phyloP scores from a whole-genome alignment of 2,888 invertebrate species.

The Bruchidius siliquastri region DNA sequence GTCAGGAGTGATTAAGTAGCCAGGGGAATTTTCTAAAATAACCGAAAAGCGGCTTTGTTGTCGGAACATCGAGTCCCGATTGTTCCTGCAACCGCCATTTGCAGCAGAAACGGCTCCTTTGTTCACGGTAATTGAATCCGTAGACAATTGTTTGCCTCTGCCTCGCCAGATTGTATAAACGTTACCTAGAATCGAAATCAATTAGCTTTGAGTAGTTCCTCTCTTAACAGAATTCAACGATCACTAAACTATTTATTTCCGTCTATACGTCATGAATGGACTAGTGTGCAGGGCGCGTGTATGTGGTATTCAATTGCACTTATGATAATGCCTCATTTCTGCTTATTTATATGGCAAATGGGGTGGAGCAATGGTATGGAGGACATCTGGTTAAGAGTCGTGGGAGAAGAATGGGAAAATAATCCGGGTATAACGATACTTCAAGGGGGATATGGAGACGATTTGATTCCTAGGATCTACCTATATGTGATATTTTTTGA shows the following conservation, averaged over 20 bases:
- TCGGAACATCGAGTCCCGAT: slow-evolving; percentile 34
- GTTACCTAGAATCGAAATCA: slow-evolving; percentile 42
- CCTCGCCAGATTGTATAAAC: slow-evolving; percentile 42
- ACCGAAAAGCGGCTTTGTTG: slow-evolving; percentile 27
- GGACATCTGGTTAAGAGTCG: background rate
- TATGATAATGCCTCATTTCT: background rate
- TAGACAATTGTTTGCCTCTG: slow-evolving; percentile 41
- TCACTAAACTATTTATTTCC: slow-evolving; percentile 17
- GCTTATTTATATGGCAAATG: background rate
- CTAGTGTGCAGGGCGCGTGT: background rate
- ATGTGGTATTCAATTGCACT: background rate
- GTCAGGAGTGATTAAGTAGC: slow-evolving; percentile 15
- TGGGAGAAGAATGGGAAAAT: too few species aligned
- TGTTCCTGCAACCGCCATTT: slow-evolving; percentile 44
- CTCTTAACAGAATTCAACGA: slow-evolving; percentile 8
- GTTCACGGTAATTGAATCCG: slow-evolving; percentile 46
- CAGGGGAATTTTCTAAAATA: slow-evolving; percentile 25
- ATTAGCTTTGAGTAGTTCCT: slow-evolving; percentile 37
- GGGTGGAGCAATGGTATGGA: background rate
- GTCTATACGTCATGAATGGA: background rate
- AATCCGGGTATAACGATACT: too few species aligned
- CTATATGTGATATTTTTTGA: too few species aligned
- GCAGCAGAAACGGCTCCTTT: slow-evolving; percentile 46
- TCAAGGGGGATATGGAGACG: too few species aligned
- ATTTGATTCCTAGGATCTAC: too few species aligned